These are phyloP conservation scores for Gandaritis pyraliata DNA, from an alignment of 2,888 invertebrate genomes.

Conservation along the genomic window DNA sequence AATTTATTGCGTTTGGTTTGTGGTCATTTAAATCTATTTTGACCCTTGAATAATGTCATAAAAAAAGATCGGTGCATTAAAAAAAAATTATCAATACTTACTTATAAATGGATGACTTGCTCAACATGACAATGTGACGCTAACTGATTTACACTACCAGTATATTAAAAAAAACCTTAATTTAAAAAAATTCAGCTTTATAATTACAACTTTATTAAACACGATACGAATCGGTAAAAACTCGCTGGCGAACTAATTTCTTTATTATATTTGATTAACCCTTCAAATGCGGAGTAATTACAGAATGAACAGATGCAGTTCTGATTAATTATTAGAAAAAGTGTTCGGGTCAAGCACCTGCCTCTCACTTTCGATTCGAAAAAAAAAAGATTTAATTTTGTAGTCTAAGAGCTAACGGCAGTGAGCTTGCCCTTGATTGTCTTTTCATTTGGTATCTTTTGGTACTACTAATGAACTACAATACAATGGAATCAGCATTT, in stretches of 20 bases:
- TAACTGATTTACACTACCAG: too few species aligned
- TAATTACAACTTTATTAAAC: constrained; percentile 42
- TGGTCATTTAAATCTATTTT: constrained; percentile 36
- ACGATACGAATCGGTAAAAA: constrained; percentile 29
- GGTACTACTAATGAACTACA: too few species aligned
- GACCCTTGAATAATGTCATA: background rate
- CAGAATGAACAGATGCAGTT: constrained; percentile 71
- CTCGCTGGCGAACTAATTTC: constrained; percentile 76
- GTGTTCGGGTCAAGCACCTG: constrained; percentile 70
- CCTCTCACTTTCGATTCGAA: constrained; percentile 76
- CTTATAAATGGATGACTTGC: too few species aligned
- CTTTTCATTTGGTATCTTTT: too few species aligned
- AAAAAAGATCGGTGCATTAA: background rate
- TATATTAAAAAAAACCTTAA: background rate
- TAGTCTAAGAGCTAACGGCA: constrained; percentile 15
- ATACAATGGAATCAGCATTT: too few species aligned
- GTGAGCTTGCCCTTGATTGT: background rate
- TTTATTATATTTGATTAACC: constrained; percentile 84
- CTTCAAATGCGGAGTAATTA: constrained; percentile 76
- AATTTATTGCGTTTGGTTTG: constrained; percentile 46
- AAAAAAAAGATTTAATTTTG: constrained; percentile 44
- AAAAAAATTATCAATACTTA: too few species aligned
- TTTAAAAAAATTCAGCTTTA: constrained; percentile 5
- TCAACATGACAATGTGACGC: too few species aligned
- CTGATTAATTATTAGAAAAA: constrained; percentile 82